Evolutionary conservation across 2,888 invertebrate genomes (phyloP).

Genomic region (Synergus japonicus): DNA sequence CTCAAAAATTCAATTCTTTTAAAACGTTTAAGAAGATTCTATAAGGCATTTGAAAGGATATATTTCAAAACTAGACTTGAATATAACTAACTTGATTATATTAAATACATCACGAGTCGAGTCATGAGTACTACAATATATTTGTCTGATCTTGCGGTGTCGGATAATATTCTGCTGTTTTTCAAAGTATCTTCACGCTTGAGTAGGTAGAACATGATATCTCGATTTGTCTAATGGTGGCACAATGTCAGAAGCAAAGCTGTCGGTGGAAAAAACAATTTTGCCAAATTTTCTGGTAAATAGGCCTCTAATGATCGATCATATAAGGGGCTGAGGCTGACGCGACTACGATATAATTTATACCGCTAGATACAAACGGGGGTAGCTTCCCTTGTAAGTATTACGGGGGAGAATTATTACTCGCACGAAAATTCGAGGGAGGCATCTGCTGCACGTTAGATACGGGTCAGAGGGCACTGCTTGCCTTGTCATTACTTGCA

Average conservation of each 20-base stretch:
- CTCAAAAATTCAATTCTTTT: not conserved
- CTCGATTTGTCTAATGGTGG: slow-evolving; percentile 30
- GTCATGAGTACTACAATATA: not conserved
- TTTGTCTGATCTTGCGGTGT: not conserved
- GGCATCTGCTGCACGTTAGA: slow-evolving; percentile 77
- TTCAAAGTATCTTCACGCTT: slow-evolving; percentile 14
- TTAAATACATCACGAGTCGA: not conserved
- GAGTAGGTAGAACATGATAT: slow-evolving; percentile 4
- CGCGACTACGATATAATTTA: slow-evolving; percentile 76
- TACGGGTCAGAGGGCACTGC: slow-evolving; percentile 76
- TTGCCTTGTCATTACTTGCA: slow-evolving; percentile 71
- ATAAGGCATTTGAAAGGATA: too few relatives aligned
- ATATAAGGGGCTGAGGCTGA: slow-evolving; percentile 74
- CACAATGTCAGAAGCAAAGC: slow-evolving; percentile 54
- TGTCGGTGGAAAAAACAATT: slow-evolving; percentile 62
- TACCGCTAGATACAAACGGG: slow-evolving; percentile 73
- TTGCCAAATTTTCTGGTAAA: slow-evolving; percentile 74
- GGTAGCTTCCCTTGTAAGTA: slow-evolving; percentile 72
- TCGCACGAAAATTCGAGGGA: slow-evolving; percentile 60
- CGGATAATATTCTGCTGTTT: not conserved
- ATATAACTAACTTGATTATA: too few relatives aligned
- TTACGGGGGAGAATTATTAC: slow-evolving; percentile 56
- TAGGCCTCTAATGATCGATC: slow-evolving; percentile 76
- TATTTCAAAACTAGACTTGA: too few relatives aligned
- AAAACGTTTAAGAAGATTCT: too few relatives aligned